phyloP scores from a whole-genome alignment of 1,140 invertebrate genomes.

The Alviniconcha marisindica region DNA sequence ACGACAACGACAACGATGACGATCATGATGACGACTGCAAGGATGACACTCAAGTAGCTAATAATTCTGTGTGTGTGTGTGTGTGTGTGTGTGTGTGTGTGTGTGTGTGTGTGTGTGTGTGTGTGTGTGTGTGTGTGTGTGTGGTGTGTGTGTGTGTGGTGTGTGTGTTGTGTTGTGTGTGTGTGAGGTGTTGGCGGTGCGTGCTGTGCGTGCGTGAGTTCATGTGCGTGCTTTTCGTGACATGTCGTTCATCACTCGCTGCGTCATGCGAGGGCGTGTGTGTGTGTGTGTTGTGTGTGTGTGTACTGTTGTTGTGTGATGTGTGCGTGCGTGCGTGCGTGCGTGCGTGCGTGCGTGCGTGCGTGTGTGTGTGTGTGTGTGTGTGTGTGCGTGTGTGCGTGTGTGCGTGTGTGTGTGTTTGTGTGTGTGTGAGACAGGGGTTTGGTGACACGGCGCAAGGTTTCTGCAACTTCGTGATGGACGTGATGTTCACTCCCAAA shows the following conservation, averaged over 20 bases:
- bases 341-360: neutral
- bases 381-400: neutral
- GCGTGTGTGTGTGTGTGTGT: neutral
- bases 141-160: neutral
- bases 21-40: neutral
- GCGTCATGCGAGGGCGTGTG: too few species aligned
- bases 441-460: constrained; percentile 68
- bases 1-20: neutral
- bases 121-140: neutral
- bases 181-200: neutral
- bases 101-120: neutral
- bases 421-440: constrained; percentile 46
- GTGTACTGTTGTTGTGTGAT: too few species aligned
- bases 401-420: neutral
- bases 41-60: neutral
- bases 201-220: neutral
- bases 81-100: neutral
- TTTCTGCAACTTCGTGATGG: constrained; percentile 66
- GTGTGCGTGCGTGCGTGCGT: neutral
- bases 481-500: constrained; percentile 53
- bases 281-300: neutral
- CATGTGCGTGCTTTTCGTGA: too few species aligned
- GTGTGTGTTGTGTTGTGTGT: neutral
- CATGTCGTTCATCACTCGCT: too few species aligned
- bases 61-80: neutral